These are phyloP conservation scores for Echinops telfairi DNA, from an alignment of 2,113 vertebrate genomes.

Conservation along the genomic window DNA sequence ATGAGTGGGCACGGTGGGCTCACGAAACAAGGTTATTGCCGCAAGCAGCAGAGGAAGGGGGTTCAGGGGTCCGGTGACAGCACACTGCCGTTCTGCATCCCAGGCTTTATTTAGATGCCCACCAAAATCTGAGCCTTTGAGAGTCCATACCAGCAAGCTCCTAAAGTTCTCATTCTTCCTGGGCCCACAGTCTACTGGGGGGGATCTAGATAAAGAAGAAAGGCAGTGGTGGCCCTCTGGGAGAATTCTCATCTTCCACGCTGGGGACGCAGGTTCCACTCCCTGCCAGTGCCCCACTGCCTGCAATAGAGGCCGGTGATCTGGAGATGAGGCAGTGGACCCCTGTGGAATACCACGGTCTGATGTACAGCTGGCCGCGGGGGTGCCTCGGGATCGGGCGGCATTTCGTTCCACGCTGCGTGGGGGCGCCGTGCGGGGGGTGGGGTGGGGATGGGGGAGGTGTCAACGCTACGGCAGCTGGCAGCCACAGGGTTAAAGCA, in stretches of 20 bases:
- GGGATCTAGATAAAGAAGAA: too few species aligned
- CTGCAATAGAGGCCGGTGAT: neutral
- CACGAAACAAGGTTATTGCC: slow-evolving; percentile 10
- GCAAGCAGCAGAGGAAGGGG: neutral
- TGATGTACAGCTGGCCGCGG: neutral
- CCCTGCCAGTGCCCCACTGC: neutral
- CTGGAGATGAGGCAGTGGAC: neutral
- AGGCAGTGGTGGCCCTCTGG: neutral
- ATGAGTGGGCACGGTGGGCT: neutral
- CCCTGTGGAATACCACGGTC: neutral
- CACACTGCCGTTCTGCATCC: neutral
- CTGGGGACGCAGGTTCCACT: too few species aligned
- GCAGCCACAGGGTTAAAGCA: neutral
- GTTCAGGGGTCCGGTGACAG: neutral
- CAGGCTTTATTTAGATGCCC: neutral
- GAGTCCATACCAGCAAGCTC: too few species aligned
- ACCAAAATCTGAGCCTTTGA: too few species aligned
- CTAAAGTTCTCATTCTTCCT: too few species aligned
- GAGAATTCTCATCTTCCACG: neutral
- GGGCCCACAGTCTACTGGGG: too few species aligned
- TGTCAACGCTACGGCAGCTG: neutral
- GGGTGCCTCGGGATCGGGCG: neutral
- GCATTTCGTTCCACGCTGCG: neutral
- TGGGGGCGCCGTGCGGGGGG: too few species aligned
- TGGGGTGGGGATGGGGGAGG: neutral